phyloP scores from a whole-genome alignment of 1,140 invertebrate species.

The Drosophila rhopaloa region DNA sequence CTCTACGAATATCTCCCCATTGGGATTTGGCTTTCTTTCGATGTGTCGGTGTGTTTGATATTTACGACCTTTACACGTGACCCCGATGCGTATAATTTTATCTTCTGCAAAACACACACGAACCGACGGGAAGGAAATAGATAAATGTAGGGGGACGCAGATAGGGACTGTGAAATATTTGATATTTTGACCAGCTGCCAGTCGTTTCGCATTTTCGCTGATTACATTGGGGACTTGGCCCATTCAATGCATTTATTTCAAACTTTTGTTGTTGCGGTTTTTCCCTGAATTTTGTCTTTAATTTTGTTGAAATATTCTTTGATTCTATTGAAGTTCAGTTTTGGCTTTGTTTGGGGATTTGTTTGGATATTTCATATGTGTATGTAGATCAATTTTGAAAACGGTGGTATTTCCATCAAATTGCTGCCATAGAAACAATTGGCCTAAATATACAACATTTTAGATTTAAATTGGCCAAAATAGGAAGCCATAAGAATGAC shows the following conservation, averaged over 20 bases:
- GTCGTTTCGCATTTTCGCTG: slow-evolving; percentile 53
- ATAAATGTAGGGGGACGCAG: slow-evolving; percentile 1
- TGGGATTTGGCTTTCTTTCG: slow-evolving; percentile 17
- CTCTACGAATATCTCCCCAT: too few species aligned
- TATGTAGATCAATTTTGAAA: too few species aligned
- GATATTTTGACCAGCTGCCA: slow-evolving; percentile 50
- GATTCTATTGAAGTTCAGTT: slow-evolving; percentile 1
- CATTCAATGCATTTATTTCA: slow-evolving; percentile 35
- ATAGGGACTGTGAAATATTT: slow-evolving; percentile 31
- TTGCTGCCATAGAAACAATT: too few species aligned
- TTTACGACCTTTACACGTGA: slow-evolving; percentile 73
- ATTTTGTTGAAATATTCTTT: not conserved
- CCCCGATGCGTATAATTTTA: slow-evolving; percentile 58
- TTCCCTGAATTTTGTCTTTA: not conserved
- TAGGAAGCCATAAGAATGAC: too few species aligned
- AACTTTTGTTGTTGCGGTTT: not conserved
- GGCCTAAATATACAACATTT: too few species aligned
- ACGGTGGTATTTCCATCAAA: too few species aligned
- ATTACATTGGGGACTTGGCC: slow-evolving; percentile 52
- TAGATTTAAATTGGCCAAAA: too few species aligned
- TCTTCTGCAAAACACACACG: slow-evolving; percentile 40
- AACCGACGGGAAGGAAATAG: not conserved
- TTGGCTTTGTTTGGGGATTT: not conserved
- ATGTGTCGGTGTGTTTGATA: slow-evolving; percentile 40
- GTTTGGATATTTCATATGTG: too few species aligned